Conservation (phyloP, 2,113 vertebrate genomes). For the Campylomormyrus numenius region DNA sequence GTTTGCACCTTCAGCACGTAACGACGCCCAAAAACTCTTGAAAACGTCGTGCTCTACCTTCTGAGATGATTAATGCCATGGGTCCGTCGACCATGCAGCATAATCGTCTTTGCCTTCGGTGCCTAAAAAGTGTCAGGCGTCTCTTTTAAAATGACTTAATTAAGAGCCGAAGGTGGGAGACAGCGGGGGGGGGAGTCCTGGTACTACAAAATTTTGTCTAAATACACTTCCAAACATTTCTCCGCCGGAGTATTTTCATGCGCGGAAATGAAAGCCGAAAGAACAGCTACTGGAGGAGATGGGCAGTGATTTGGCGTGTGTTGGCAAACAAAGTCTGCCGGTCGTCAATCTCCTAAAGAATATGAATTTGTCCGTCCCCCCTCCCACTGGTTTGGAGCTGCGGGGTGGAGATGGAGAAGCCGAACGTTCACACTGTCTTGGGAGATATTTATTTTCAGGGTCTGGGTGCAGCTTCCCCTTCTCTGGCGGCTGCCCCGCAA, state of each 20-base stretch:
- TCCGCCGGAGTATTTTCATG: background rate
- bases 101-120: background rate
- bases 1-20: background rate
- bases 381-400: conserved; percentile 13
- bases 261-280: background rate
- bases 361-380: conserved; percentile 33
- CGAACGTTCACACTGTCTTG: background rate
- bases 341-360: conserved; percentile 29
- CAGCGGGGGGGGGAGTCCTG: background rate
- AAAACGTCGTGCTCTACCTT: background rate
- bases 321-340: conserved; percentile 29
- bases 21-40: background rate
- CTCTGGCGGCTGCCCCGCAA: background rate
- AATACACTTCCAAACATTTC: background rate
- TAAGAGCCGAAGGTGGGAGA: background rate
- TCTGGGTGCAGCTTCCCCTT: background rate
- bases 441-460: background rate
- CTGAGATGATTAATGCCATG: background rate
- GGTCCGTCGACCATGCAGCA: background rate
- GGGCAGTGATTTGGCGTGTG: background rate
- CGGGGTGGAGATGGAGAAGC: background rate
- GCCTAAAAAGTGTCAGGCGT: background rate
- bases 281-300: background rate
- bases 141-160: background rate
- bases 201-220: background rate